phyloP scores from a whole-genome alignment of 2,113 vertebrate species.

The Phalacrocorax aristotelis region DNA sequence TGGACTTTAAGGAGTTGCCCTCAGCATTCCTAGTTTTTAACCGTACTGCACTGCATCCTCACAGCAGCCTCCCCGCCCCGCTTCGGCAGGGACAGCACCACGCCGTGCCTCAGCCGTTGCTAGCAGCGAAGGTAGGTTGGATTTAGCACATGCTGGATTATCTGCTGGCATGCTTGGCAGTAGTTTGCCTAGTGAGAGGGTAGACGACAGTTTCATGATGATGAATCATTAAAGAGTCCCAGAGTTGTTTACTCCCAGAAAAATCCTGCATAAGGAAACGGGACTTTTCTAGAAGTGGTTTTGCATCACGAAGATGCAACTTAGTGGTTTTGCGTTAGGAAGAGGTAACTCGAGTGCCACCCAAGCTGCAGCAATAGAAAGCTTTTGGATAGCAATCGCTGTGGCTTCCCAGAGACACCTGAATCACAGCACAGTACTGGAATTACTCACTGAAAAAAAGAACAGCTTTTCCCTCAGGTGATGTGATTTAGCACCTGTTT shows the following conservation, averaged over 20 bases:
- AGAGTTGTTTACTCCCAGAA: not conserved
- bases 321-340: not conserved
- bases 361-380: rapidly evolving
- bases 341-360: not conserved
- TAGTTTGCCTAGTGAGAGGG: not conserved
- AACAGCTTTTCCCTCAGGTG: not conserved
- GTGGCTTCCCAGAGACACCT: not conserved
- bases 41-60: not conserved
- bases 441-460: not conserved
- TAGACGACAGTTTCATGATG: not conserved
- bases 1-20: not conserved
- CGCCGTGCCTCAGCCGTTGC: not conserved
- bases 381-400: not conserved
- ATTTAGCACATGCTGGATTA: not conserved
- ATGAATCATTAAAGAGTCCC: not conserved
- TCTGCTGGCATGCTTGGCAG: not conserved
- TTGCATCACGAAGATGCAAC: not conserved
- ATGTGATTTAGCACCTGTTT: not conserved
- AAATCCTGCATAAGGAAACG: not conserved
- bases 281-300: not conserved
- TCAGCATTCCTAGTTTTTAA: not conserved
- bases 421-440: not conserved
- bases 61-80: rapidly evolving
- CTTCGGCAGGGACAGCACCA: rapidly evolving
- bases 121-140: not conserved